A percentile compares a stretch with the other conserved stretches of the same genome.
phyloP scores from a whole-genome alignment of 2,113 vertebrate species.

The Dryoscopus gambensis region DNA sequence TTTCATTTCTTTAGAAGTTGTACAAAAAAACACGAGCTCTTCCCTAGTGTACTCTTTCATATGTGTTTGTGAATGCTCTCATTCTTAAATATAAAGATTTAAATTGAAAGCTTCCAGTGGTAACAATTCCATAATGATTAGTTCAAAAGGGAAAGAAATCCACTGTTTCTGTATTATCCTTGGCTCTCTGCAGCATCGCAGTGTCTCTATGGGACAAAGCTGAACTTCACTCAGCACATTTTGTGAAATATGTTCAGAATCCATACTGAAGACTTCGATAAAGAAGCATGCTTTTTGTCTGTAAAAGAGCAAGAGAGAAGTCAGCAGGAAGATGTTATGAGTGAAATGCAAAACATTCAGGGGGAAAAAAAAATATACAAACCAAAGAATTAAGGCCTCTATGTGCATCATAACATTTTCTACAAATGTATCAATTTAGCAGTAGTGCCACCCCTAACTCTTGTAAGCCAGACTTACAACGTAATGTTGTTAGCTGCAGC shows the following conservation, averaged over 20 bases:
- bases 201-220: not conserved
- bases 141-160: not conserved
- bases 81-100: not conserved
- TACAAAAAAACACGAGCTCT: slow-evolving; percentile 14
- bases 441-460: not conserved
- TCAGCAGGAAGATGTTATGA: not conserved
- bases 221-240: not conserved
- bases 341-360: not conserved
- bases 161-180: not conserved
- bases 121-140: not conserved
- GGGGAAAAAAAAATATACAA: not conserved
- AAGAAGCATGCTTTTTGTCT: not conserved
- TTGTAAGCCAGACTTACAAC: not conserved
- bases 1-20: not conserved
- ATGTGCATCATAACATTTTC: not conserved
- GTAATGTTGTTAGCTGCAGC: not conserved
- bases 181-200: not conserved
- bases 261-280: not conserved
- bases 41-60: not conserved
- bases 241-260: not conserved
- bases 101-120: not conserved
- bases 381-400: not conserved
- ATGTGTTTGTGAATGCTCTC: not conserved
- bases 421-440: not conserved
- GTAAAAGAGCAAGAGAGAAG: not conserved